Evolutionary conservation across 1,140 invertebrate genomes (phyloP).

Genomic region (Diorhabda carinulata): DNA sequence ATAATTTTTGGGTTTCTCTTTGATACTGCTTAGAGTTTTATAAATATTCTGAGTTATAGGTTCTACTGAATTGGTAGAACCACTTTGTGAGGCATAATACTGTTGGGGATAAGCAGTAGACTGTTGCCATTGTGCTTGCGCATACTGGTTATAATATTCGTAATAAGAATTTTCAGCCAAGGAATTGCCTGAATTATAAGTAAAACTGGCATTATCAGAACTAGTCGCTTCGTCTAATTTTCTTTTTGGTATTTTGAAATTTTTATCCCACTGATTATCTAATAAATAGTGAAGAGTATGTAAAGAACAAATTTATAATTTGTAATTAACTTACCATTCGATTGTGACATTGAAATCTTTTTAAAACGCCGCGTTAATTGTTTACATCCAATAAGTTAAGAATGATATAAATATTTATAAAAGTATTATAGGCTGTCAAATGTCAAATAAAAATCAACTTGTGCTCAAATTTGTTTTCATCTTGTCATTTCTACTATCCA

Average conservation of each 20-base stretch:
- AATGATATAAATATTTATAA: no score
- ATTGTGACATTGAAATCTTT: no score
- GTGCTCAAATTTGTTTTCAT: no score
- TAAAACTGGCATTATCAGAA: background rate
- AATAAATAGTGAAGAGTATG: background rate
- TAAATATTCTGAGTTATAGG: conserved; percentile 27
- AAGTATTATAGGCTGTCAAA: no score
- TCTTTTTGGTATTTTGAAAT: conserved; percentile 8
- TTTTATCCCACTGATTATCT: background rate
- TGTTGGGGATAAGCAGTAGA: conserved; percentile 6
- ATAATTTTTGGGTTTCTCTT: conserved; percentile 32
- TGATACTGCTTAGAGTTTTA: conserved; percentile 17
- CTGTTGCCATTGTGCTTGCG: conserved; percentile 10
- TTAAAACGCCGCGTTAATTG: no score
- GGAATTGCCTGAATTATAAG: conserved; percentile 1
- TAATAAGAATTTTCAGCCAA: conserved; percentile 20
- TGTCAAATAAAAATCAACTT: no score
- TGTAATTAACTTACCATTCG: no score
- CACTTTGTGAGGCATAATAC: background rate
- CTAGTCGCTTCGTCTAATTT: background rate
- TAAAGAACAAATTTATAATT: no score
- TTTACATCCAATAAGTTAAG: no score
- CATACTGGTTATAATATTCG: conserved; percentile 17
- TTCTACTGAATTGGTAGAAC: conserved; percentile 10
- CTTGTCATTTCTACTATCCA: no score